Conservation (phyloP, 2,888 invertebrate genomes). For the Alloscopus bannaensis region DNA sequence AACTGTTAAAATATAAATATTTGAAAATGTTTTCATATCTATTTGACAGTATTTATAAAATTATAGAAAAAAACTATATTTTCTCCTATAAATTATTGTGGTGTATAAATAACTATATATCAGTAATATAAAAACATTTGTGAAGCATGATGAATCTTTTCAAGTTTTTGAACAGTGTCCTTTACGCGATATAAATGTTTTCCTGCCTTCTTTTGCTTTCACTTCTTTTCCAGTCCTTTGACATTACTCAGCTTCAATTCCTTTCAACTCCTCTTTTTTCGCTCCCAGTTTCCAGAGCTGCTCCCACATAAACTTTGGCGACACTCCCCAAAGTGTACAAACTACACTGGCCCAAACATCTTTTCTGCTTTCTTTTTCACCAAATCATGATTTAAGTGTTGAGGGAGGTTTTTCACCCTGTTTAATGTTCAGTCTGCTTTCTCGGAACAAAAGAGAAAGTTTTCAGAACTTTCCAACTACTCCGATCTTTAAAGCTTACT, state of each 20-base stretch:
- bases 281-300: background rate
- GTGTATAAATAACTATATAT: too few species aligned
- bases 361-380: conserved; percentile 40
- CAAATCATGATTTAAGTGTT: conserved; percentile 65
- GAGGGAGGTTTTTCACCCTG: conserved; percentile 46
- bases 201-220: background rate
- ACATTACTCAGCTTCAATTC: background rate
- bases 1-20: too few species aligned
- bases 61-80: too few species aligned
- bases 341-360: background rate
- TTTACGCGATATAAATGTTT: background rate
- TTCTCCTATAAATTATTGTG: too few species aligned
- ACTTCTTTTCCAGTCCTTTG: background rate
- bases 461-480: background rate
- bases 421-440: conserved; percentile 41
- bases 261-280: background rate
- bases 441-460: conserved; percentile 25
- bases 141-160: background rate
- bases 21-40: too few species aligned
- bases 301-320: too few species aligned
- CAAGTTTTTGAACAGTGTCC: background rate
- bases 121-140: too few species aligned
- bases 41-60: too few species aligned
- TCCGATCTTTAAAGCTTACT: background rate
- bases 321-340: too few species aligned